Conservation (phyloP, 2,888 invertebrate genomes). For the Dolichopus griseipennis region DNA sequence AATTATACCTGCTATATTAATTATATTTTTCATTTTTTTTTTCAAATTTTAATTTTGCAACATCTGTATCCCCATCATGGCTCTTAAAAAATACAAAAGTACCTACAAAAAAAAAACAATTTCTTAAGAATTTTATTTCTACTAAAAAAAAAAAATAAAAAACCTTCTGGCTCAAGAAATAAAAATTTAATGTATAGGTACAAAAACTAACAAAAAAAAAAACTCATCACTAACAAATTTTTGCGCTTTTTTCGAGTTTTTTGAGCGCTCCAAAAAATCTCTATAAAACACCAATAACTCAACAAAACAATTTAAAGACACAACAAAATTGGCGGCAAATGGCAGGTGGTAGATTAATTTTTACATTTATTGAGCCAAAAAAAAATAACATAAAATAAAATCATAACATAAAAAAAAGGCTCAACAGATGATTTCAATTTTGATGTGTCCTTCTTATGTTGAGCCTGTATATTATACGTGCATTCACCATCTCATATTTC, state of each 20-base stretch:
- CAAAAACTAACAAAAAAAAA: neutral
- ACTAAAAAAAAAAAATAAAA: too few species aligned
- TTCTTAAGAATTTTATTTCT: too few species aligned
- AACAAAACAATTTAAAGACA: neutral
- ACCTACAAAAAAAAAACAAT: too few species aligned
- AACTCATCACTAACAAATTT: neutral
- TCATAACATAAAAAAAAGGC: neutral
- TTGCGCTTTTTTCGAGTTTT: neutral
- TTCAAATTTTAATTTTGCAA: neutral
- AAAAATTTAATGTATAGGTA: too few species aligned
- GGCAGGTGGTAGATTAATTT: neutral
- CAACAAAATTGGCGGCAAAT: neutral
- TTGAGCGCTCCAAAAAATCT: slow-evolving; percentile 1
- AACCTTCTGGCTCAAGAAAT: too few species aligned
- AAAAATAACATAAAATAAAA: neutral
- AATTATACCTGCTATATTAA: too few species aligned
- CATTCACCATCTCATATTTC: neutral
- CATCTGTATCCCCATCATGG: neutral
- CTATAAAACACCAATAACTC: neutral
- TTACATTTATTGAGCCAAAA: neutral
- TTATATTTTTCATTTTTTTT: too few species aligned
- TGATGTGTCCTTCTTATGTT: neutral
- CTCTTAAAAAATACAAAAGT: too few species aligned
- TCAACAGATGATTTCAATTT: neutral
- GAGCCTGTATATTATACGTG: neutral